phyloP scores from a whole-genome alignment of 2,113 vertebrate genomes.

The Talpa occidentalis region DNA sequence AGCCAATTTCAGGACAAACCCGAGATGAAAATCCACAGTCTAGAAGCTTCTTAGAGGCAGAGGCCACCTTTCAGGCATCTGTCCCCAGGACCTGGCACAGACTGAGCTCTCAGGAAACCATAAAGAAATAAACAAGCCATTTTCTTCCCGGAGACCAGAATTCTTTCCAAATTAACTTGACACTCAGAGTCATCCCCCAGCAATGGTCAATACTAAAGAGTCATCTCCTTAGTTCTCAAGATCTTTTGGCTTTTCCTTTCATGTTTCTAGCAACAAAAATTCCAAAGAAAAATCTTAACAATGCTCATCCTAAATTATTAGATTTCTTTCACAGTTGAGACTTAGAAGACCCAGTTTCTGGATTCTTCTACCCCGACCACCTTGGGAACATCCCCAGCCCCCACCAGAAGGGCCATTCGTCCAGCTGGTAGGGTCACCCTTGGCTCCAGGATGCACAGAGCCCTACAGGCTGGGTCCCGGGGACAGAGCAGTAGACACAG shows the following conservation, averaged over 20 bases:
- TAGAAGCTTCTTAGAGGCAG: neutral
- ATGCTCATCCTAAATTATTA: neutral
- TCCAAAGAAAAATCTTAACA: neutral
- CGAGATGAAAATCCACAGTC: neutral
- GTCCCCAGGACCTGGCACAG: neutral
- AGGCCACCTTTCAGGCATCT: neutral
- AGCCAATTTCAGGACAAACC: neutral
- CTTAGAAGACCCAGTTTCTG: neutral
- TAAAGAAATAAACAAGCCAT: neutral
- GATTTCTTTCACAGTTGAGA: neutral
- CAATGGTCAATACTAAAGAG: neutral
- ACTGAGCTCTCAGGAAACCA: neutral
- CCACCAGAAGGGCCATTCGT: too few species aligned
- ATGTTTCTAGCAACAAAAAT: neutral
- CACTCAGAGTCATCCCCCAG: neutral
- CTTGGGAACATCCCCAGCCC: neutral
- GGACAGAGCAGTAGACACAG: neutral
- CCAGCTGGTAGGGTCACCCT: rapidly evolving
- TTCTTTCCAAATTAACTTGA: neutral
- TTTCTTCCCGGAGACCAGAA: neutral
- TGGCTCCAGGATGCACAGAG: rapidly evolving
- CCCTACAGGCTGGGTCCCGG: neutral
- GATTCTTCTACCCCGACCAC: neutral
- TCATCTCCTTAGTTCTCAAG: too few species aligned
- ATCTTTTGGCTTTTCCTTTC: neutral